phyloP scores from a whole-genome alignment of 2,113 vertebrate species.

The Vidua chalybeata region DNA sequence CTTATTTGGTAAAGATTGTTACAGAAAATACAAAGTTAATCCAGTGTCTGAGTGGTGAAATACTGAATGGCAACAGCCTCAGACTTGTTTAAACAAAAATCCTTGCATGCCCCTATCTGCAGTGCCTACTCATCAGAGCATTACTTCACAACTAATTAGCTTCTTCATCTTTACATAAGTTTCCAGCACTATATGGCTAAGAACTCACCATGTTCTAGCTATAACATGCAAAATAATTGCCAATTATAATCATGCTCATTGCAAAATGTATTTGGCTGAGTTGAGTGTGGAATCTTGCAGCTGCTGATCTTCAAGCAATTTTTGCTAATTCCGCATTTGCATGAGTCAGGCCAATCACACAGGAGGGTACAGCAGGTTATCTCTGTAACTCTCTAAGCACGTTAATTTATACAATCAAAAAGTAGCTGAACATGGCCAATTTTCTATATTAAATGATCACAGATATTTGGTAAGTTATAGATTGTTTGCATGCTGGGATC shows the following conservation, averaged over 20 bases:
- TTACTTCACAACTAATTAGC: background rate
- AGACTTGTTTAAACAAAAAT: background rate
- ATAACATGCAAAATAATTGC: background rate
- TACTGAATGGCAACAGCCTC: background rate
- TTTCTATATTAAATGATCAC: background rate
- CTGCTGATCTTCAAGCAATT: background rate
- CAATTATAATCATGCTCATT: background rate
- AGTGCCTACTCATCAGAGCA: background rate
- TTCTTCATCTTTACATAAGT: background rate
- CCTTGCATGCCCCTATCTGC: background rate
- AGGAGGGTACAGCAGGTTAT: background rate
- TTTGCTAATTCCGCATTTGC: background rate
- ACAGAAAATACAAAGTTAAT: background rate
- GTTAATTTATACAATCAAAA: background rate
- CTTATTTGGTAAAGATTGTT: background rate
- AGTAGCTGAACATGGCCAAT: background rate
- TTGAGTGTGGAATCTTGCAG: background rate
- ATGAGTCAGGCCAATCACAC: background rate
- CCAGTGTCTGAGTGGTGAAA: background rate
- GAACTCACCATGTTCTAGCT: background rate
- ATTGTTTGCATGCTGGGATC: constrained; percentile 19
- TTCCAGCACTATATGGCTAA: background rate
- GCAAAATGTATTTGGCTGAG: background rate
- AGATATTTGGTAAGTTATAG: background rate
- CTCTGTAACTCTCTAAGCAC: background rate